Base-by-base conservation (phyloP, 2,888 invertebrate species). In the Dasypolia templi region DNA sequence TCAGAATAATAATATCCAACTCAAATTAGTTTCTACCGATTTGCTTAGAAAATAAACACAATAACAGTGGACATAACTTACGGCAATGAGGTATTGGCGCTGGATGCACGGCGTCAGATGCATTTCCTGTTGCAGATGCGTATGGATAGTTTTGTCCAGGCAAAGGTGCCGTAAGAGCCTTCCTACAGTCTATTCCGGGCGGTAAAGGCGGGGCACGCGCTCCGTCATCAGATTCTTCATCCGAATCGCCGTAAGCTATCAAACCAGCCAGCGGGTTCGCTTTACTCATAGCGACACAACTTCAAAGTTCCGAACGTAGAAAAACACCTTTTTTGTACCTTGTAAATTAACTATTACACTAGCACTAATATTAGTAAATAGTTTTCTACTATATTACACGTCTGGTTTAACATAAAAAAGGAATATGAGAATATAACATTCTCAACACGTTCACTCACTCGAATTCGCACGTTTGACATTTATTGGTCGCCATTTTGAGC, bases 41-140 rank as follows among this genome's bases (percentile, higher is more conserved):
- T 46, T 64, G 49, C 6, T 49, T 3, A 11, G 9, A 35, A n/a
- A 64, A 17, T n/a, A 64, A 49, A 32, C 29, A 39, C 32, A 72
- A 29, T 35, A 68, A 14, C 14, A 29, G 9, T 51, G 29, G 14
- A 55, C 39, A 32, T 26, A 32, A 94, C 95, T 94, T 87, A 96
- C 96, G 93, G 70, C 96, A 96, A 87, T 96, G 95, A 4, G 93
- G 87, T 82, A 96, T 93, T 0, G 95, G 96, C 0, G 96, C 91
- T 12, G 95, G 95, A 80, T 95, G 95, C 9, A 95, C 91, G 0
- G 91, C 90, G 44, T 88, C 89, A 5, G 87, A 68, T 12, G 81
- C 65, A 32, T 82, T n/a, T 68, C 78, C 51, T 69, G 56, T 74
- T 1, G 82, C 64, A 9, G 63, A 19, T 14, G 35, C 19, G 53